Conservation (phyloP, 2,888 invertebrate genomes). For the Cacoxenus indagator region DNA sequence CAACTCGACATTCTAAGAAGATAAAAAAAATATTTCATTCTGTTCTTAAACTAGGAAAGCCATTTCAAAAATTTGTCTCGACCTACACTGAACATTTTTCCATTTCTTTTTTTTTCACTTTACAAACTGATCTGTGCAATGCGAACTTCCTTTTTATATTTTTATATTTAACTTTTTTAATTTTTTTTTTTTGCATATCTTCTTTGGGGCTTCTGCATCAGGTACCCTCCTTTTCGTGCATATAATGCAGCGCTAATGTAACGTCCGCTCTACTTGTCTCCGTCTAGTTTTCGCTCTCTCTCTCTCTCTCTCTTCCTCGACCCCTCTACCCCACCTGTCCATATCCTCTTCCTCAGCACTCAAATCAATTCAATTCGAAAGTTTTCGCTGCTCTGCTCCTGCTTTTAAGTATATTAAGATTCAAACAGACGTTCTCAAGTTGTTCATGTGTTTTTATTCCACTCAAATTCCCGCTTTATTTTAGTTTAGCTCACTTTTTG, state of each 20-base stretch:
- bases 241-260: slow-evolving; percentile 26
- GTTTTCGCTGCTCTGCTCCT: not conserved
- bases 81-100: not conserved
- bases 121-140: not conserved
- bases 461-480: not conserved
- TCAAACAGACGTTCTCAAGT: slow-evolving; percentile 30
- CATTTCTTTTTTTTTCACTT: not conserved
- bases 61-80: not conserved
- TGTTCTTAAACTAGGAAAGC: not conserved
- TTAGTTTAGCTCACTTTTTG: not conserved
- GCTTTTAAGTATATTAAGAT: slow-evolving; percentile 2
- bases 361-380: too few species aligned
- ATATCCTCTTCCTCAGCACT: not conserved
- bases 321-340: too few species aligned
- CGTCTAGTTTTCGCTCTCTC: not conserved
- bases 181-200: slow-evolving; percentile 16
- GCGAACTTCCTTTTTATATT: not conserved
- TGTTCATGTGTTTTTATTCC: slow-evolving; percentile 50
- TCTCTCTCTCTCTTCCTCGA: too few species aligned
- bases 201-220: not conserved
- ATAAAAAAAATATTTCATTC: not conserved
- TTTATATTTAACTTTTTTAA: too few species aligned
- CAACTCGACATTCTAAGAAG: not conserved
- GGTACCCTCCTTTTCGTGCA: slow-evolving; percentile 3
- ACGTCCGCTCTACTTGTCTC: not conserved